Evolutionary conservation across 2,797 vertebrate genomes (phyloP).

Genomic region (Molossus molossus): DNA sequence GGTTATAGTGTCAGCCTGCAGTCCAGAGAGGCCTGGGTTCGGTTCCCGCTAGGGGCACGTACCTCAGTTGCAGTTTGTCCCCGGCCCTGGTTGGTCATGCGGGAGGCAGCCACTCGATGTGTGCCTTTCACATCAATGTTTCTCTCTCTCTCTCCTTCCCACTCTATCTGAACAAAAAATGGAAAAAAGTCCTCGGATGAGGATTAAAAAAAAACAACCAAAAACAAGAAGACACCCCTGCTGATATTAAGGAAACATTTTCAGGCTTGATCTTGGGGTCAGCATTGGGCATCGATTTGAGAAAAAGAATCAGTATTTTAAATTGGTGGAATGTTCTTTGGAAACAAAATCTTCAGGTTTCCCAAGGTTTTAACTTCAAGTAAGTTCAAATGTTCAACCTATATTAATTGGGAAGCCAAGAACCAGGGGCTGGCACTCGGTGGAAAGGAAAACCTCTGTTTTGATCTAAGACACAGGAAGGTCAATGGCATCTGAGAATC

Average conservation of each 20-base stretch:
- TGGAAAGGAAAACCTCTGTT: neutral
- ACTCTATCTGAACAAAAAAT: no score
- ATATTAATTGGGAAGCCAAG: neutral
- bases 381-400: neutral
- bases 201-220: no score
- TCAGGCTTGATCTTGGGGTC: constrained; percentile 26
- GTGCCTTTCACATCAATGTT: no score
- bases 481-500: neutral
- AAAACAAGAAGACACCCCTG: neutral
- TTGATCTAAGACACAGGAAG: neutral
- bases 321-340: neutral
- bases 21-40: no score
- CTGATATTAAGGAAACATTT: constrained; percentile 4
- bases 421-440: neutral
- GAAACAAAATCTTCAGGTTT: neutral
- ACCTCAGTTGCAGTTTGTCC: no score
- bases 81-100: no score
- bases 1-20: no score
- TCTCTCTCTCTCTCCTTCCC: no score
- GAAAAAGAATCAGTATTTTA: constrained; percentile 1
- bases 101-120: no score
- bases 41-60: no score
- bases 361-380: neutral
- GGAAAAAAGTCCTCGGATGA: no score
- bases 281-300: neutral